Percentiles rank a stretch among this genome's conserved stretches.
Conservation (phyloP, 2,113 vertebrate genomes). For the Sitta europaea region DNA sequence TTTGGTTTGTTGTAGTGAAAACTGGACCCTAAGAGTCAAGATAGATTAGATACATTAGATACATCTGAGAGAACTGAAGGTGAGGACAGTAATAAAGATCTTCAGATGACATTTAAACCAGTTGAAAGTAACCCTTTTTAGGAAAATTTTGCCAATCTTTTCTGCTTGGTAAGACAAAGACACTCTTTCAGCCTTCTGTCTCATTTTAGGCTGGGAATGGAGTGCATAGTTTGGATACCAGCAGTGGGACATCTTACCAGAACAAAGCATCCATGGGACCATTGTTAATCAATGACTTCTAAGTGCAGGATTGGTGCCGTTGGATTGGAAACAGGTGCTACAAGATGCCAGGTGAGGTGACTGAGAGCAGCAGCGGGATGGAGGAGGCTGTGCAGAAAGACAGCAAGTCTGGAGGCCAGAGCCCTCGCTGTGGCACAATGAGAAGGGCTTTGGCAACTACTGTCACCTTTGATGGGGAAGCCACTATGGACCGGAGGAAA, state of each 20-base stretch:
- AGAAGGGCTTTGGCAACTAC: conserved; percentile 68
- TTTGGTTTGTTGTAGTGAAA: conserved; percentile 3
- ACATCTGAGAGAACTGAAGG: not conserved
- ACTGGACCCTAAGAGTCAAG: not conserved
- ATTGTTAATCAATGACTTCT: not conserved
- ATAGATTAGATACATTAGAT: not conserved
- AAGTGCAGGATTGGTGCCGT: not conserved
- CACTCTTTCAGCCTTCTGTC: not conserved
- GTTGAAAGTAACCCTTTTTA: not conserved
- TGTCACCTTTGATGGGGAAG: conserved; percentile 79
- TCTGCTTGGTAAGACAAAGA: not conserved
- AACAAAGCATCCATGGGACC: not conserved
- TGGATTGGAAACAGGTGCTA: not conserved
- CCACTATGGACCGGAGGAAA: conserved; percentile 80
- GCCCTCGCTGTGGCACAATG: conserved; percentile 47
- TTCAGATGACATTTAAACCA: not conserved
- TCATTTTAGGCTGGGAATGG: conserved; percentile 45
- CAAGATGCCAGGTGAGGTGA: conserved; percentile 49
- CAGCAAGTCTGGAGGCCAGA: conserved; percentile 57
- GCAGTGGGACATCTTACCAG: not conserved
- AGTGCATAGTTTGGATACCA: not conserved
- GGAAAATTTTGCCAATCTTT: not conserved
- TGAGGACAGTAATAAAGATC: not conserved
- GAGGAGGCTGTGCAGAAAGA: conserved; percentile 54
- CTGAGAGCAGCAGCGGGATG: conserved; percentile 37